Percentiles rank a stretch among this genome's conserved stretches.
Conservation (phyloP, 2,113 vertebrate genomes). For the Thryonomys swinderianus region DNA sequence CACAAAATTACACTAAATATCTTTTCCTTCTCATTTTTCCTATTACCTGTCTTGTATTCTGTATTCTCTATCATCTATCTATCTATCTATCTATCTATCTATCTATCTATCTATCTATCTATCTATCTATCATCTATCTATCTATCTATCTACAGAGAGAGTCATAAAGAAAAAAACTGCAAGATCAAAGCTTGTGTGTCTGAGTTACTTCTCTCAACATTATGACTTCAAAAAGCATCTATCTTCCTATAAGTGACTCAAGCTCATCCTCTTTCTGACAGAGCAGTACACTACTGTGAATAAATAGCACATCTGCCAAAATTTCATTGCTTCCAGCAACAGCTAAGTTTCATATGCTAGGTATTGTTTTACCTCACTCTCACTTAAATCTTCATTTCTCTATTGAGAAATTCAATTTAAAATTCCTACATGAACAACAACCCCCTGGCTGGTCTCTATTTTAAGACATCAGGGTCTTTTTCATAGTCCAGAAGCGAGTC, state of each 20-base stretch:
- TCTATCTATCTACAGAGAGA: too few relatives aligned
- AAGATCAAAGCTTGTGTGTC: too few relatives aligned
- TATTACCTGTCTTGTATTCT: not conserved
- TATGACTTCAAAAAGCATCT: too few relatives aligned
- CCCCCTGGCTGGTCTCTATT: not conserved
- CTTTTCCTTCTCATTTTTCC: not conserved
- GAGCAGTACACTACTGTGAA: too few relatives aligned
- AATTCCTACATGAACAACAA: not conserved
- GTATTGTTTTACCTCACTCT: not conserved
- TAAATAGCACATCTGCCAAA: not conserved
- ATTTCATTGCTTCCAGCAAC: not conserved
- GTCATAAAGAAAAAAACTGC: too few relatives aligned
- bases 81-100: too few relatives aligned
- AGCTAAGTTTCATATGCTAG: not conserved
- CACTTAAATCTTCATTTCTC: constrained; percentile 5
- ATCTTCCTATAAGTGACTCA: too few relatives aligned
- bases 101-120: too few relatives aligned
- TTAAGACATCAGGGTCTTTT: not conserved
- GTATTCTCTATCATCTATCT: too few relatives aligned
- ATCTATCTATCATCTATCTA: too few relatives aligned
- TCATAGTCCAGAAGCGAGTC: not conserved
- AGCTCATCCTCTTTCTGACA: too few relatives aligned
- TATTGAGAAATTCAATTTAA: not conserved
- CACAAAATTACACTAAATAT: not conserved
- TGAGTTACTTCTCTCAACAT: too few relatives aligned